phyloP scores from a whole-genome alignment of 2,797 vertebrate species.

The Chrysocyon brachyurus region DNA sequence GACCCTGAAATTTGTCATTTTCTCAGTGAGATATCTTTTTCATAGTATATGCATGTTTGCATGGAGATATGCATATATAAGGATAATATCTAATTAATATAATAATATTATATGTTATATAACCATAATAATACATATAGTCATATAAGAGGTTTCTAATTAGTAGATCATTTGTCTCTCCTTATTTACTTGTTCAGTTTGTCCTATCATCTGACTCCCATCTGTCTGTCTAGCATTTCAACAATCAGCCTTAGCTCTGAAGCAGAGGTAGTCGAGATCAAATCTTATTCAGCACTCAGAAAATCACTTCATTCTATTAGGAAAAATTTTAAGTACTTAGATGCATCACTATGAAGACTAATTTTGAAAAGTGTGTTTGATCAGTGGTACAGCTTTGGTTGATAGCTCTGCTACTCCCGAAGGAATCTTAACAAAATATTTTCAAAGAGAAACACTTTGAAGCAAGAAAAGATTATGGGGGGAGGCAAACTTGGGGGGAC shows the following conservation, averaged over 20 bases:
- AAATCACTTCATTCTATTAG: constrained; percentile 47
- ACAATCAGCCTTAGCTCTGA: background rate
- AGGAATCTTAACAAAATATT: constrained; percentile 67
- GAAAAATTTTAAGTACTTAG: constrained; percentile 20
- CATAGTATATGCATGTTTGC: background rate
- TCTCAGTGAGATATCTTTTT: background rate
- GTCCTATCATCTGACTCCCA: background rate
- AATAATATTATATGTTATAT: background rate
- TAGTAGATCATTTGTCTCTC: background rate
- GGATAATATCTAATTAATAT: background rate
- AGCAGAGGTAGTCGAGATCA: background rate
- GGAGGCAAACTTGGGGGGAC: background rate
- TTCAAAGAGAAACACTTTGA: constrained; percentile 65
- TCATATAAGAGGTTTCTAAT: background rate
- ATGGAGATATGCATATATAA: background rate
- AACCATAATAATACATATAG: background rate
- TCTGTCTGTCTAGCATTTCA: constrained; percentile 15
- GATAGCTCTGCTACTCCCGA: constrained; percentile 51
- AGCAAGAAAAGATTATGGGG: constrained; percentile 8
- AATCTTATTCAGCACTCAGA: constrained; percentile 32
- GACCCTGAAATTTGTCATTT: background rate
- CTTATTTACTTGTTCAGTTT: background rate
- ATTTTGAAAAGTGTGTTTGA: constrained; percentile 66
- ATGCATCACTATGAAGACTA: constrained; percentile 67
- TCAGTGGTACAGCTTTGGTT: constrained; percentile 56